Evolutionary conservation across 2,113 vertebrate species (phyloP).

Genomic region (human (Homo sapiens)): DNA sequence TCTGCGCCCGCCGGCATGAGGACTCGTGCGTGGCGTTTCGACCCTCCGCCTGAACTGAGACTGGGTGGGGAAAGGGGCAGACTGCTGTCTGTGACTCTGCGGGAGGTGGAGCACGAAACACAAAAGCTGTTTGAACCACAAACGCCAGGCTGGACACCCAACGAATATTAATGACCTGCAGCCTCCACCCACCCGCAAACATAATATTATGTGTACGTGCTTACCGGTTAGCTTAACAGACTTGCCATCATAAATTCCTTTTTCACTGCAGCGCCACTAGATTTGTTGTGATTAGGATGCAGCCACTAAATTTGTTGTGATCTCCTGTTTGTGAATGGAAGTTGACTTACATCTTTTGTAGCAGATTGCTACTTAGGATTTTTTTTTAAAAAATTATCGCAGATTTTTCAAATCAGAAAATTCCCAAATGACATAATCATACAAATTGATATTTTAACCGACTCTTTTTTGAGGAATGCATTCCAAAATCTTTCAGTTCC

Average conservation of each 20-base stretch:
- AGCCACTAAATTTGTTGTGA: background rate
- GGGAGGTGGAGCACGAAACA: background rate
- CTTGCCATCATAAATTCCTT: background rate
- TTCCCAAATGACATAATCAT: background rate
- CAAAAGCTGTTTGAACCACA: conserved; percentile 22
- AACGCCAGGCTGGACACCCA: background rate
- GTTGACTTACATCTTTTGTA: background rate
- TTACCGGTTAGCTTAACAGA: background rate
- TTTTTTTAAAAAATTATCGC: background rate
- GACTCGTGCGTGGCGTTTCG: background rate
- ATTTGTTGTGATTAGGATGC: background rate
- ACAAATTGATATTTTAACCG: conserved; percentile 13
- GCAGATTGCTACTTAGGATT: background rate
- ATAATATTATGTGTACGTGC: background rate
- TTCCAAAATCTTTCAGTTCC: background rate
- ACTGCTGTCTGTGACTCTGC: background rate
- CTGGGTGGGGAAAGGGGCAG: too few relatives aligned
- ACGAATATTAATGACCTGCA: background rate
- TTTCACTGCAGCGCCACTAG: background rate
- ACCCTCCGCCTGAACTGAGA: background rate
- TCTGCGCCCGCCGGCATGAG: rapidly evolving
- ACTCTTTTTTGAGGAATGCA: background rate
- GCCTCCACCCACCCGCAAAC: background rate
- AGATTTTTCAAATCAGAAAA: background rate
- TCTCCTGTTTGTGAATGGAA: background rate